Base-by-base conservation (phyloP, 1,140 invertebrate genomes). In the Drosophila sp. region DNA sequence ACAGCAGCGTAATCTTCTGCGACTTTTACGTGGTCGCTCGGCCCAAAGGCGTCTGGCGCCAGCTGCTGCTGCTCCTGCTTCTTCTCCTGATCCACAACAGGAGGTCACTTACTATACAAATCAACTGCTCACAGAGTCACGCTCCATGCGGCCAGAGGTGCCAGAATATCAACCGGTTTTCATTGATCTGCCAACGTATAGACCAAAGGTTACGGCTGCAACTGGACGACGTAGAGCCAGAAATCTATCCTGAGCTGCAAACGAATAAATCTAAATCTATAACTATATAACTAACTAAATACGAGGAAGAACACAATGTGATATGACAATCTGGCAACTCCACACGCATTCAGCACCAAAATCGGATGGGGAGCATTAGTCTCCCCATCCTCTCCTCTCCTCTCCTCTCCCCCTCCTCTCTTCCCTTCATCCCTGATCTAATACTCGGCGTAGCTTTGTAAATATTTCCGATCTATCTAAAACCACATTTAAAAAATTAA, bases 111-210 rank as follows among this genome's bases (percentile, higher is more conserved):
- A 91, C 32, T 91, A 91, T 30, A 91, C 90, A 4, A 91, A 91
- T 64, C 44, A 80, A 50, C 63, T 90, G 60, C 69, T 74, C 0
- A 60, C 76, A 1, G 85, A 91, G 44, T 87, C 90, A 30, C 72
- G 90, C 0, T 73, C 90, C 1, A 79, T 91, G 77, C 83, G 80
- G 0, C 90, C 90, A 4, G 91, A 91, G 63, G 62, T 76, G 44
- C 89, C 89, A 30, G 83, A 80, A 30, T 90, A 90, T 64, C 76
- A 79, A 33, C 79, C 84, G 4, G 80, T 92, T 4, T 91, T 90
- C 50, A 83, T 92, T 38, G 90, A 92, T 47, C 57, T 92, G 30
- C 91, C 91, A 47, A 92, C 91, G 3, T 92, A 90, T 56, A 72
- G 80, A 33, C 91, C 91, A 27, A 62, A 67, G 50, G 33, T 38